Evolutionary conservation across 2,888 invertebrate species (phyloP), one percentile per base, ranked within the genome.

Genomic region (Elmis aenea): DNA sequence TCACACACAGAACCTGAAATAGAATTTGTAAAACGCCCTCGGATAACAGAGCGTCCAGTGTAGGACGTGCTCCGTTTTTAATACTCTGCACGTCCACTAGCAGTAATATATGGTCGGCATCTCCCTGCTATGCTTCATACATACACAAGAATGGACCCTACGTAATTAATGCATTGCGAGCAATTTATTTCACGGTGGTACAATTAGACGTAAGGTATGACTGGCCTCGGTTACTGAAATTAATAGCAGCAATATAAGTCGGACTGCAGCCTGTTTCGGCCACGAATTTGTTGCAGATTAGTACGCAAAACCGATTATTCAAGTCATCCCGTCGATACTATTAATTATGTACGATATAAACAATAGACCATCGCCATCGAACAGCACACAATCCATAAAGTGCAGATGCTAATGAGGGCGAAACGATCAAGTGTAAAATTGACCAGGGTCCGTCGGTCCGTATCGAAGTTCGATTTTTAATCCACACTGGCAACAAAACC

Each of bases 31-130:
- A 31, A 24, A 31, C 41, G 26, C 45, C n/a, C 26, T 38, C 45
- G 14, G 44, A 41, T 33, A 29, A 35, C 32, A 32, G 28, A 33
- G 32, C 34, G 42, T 43, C 43, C 45, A 36, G 44, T 36, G 46
- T 46, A 38, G 56, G 41, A 74, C 75, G 75, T 76, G 76, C 75
- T 72, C 72, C 74, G 61, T 62, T 61, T 63, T 62, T 62, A 61
- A 63, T 61, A 61, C 59, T 49, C 55, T 45, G 54, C 59, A 59
- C 60, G 61, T 61, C 62, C 56, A 52, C 50, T 48, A 48, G 46
- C 45, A 42, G 56, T 59, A 59, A 61, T 52, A 51, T 49, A 49
- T 49, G 52, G 44, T 38, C 33, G 42, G 45, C 46, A 46, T 45
- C 42, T 42, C 47, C 48, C 52, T 41, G 50, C 51, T 40, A 55